Evolutionary conservation across 1,140 invertebrate species (phyloP).

Genomic region (Drosophila nigromelanica): DNA sequence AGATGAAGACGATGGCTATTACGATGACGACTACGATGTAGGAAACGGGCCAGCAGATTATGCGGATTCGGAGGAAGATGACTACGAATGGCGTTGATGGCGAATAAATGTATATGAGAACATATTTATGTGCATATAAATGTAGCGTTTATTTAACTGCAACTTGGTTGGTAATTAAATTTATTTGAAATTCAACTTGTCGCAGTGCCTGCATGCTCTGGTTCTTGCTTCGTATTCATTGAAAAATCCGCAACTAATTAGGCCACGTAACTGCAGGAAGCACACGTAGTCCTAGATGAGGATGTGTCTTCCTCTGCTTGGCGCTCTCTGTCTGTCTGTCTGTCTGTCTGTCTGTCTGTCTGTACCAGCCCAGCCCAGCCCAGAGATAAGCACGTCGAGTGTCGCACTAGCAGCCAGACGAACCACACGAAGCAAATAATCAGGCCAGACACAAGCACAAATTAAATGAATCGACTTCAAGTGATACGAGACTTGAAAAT

Average conservation of each 20-base stretch:
- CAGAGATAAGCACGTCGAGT: slow-evolving; percentile 35
- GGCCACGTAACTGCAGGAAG: slow-evolving; percentile 45
- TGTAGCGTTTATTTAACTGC: slow-evolving; percentile 62
- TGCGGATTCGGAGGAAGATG: slow-evolving; percentile 31
- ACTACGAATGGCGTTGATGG: slow-evolving; percentile 30
- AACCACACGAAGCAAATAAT: slow-evolving; percentile 45
- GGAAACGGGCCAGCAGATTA: slow-evolving; percentile 26
- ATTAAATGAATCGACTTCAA: background rate
- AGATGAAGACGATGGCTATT: slow-evolving; percentile 22
- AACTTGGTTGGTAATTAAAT: slow-evolving; percentile 74
- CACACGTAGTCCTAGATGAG: slow-evolving; percentile 24
- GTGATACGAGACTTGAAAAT: slow-evolving; percentile 2
- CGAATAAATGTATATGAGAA: background rate
- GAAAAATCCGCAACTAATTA: slow-evolving; percentile 79
- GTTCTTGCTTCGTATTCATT: slow-evolving; percentile 53
- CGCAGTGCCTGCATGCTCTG: slow-evolving; percentile 42
- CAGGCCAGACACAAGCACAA: slow-evolving; percentile 37
- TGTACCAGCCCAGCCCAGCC: slow-evolving; percentile 1
- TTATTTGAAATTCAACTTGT: slow-evolving; percentile 71
- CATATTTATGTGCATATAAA: slow-evolving; percentile 12
- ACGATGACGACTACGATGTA: slow-evolving; percentile 9
- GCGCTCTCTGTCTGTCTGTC: background rate
- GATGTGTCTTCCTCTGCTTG: slow-evolving; percentile 10
- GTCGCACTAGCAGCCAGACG: slow-evolving; percentile 21
- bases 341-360: background rate